These are phyloP conservation scores for Larimichthys crocea DNA, from an alignment of 2,113 vertebrate genomes.

Conservation along the genomic window DNA sequence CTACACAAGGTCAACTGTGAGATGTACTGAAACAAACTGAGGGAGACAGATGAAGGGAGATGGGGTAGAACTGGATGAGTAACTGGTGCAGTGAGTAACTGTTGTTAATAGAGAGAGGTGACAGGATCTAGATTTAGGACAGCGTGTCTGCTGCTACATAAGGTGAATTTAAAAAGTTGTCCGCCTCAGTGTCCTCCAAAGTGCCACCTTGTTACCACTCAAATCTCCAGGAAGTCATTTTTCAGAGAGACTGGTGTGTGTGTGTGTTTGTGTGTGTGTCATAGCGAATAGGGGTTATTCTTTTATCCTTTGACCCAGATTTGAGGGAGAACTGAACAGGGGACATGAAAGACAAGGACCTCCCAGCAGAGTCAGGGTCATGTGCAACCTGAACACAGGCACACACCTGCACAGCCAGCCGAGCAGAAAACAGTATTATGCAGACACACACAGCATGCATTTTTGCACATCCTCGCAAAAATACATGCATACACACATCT, in stretches of 20 bases:
- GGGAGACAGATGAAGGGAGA: constrained; percentile 46
- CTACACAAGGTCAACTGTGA: constrained; percentile 61
- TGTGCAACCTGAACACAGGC: constrained; percentile 73
- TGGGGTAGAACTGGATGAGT: constrained; percentile 51
- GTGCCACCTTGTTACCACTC: constrained; percentile 60
- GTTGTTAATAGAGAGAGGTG: constrained; percentile 62
- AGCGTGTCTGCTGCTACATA: constrained; percentile 47
- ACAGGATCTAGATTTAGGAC: constrained; percentile 63
- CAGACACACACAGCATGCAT: constrained; percentile 2
- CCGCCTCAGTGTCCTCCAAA: constrained; percentile 62
- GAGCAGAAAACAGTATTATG: constrained; percentile 75
- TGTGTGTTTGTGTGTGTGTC: constrained; percentile 54
- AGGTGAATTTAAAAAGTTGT: constrained; percentile 58
- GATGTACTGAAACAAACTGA: constrained; percentile 61
- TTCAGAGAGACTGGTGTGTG: constrained; percentile 53
- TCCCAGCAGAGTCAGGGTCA: constrained; percentile 75
- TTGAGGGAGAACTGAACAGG: constrained; percentile 69
- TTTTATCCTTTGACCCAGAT: constrained; percentile 82
- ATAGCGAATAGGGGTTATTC: constrained; percentile 63
- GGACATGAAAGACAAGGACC: constrained; percentile 78
- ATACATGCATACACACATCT: constrained; percentile 38
- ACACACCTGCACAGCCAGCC: constrained; percentile 65
- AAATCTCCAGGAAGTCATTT: constrained; percentile 70
- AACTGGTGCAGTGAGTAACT: constrained; percentile 59
- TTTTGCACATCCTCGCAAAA: constrained; percentile 26